A percentile compares a stretch with the other conserved stretches of the same genome.
phyloP scores from a whole-genome alignment of 1,140 invertebrate genomes.

The Panagrolaimus sp. region DNA sequence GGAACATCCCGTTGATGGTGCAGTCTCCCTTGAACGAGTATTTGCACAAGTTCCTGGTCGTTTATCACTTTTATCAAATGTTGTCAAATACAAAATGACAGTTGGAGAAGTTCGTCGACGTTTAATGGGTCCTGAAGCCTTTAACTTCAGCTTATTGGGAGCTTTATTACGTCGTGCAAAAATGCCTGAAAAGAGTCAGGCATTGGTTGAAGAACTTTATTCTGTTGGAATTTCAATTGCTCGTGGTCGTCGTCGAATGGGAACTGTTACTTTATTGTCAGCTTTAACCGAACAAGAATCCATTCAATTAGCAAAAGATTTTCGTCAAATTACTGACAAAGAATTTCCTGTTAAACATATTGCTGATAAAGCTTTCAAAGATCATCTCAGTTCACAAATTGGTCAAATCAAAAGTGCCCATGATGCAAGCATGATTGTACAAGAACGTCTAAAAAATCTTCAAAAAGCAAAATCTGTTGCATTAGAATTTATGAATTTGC shows the following conservation, averaged over 20 bases:
- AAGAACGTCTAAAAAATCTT: constrained; percentile 25
- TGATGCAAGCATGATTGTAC: not conserved
- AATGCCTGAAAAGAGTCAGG: constrained; percentile 50
- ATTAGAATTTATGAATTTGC: constrained; percentile 32
- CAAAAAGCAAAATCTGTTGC: constrained; percentile 14
- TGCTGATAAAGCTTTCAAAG: constrained; percentile 25
- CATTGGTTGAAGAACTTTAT: constrained; percentile 36
- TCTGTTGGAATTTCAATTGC: constrained; percentile 47
- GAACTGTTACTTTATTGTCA: constrained; percentile 46
- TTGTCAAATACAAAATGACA: constrained; percentile 54
- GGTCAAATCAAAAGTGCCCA: not conserved
- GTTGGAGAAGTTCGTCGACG: constrained; percentile 52
- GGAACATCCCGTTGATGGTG: constrained; percentile 23
- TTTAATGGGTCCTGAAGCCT: constrained; percentile 46
- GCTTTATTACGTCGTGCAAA: constrained; percentile 44
- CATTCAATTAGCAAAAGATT: constrained; percentile 42
- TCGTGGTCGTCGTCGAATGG: constrained; percentile 39
- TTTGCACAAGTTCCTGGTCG: constrained; percentile 48
- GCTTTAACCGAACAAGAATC: constrained; percentile 46
- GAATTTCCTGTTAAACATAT: constrained; percentile 39
- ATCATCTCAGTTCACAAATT: not conserved
- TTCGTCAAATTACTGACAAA: constrained; percentile 40
- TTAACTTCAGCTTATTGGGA: constrained; percentile 45
- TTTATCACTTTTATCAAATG: constrained; percentile 48
- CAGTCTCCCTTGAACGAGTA: constrained; percentile 31